Evolutionary conservation across 2,888 invertebrate species (phyloP), one percentile per base, ranked within the genome.

Genomic region (Euproctis similis): DNA sequence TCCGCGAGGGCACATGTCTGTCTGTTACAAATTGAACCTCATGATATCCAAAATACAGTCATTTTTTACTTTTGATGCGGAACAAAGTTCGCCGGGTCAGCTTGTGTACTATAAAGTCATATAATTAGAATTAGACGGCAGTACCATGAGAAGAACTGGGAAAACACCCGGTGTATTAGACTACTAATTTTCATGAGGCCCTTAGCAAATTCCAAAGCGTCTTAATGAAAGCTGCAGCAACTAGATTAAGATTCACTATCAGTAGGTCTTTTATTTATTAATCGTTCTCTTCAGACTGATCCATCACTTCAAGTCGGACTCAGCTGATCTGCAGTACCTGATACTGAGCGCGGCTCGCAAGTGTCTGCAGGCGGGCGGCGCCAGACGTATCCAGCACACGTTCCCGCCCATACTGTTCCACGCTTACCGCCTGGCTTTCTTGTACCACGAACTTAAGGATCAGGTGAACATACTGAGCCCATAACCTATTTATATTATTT

Each of bases 351-450:
- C 92, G 2, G 93, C 97, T 0, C 87, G 96, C 34, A 96, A 96
- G 65, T 93, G 94, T 50, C 88, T 99, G 46, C 94, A 94, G 22
- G 88, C 88, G n/a, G 98, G 98, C 10, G 98, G 98, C 0, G 91
- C 93, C 6, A 87, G 90, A 31, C 87, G 98, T 36, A 93, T 98
- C 27, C 92, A 92, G 45, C 94, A 93, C 72, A 95, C 96, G 0
- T 87, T 99, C 49, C 98, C 99, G 10, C 96, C 98, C 0, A 87
- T 99, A 16, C 89, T 98, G 28, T 98, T 98, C 78, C 93, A 96
- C 67, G 96, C 97, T 0, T 98, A 94, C 67, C 89, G 92, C 28
- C 85, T 98, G 24, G 95, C 97, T 0, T 92, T 91, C 66, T 89
- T 90, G 30, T 98, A 96, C 61, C 91, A 91, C 63, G 87, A 88